phyloP scores from a whole-genome alignment of 1,140 invertebrate species.

The Hydropsyche tenuis region DNA sequence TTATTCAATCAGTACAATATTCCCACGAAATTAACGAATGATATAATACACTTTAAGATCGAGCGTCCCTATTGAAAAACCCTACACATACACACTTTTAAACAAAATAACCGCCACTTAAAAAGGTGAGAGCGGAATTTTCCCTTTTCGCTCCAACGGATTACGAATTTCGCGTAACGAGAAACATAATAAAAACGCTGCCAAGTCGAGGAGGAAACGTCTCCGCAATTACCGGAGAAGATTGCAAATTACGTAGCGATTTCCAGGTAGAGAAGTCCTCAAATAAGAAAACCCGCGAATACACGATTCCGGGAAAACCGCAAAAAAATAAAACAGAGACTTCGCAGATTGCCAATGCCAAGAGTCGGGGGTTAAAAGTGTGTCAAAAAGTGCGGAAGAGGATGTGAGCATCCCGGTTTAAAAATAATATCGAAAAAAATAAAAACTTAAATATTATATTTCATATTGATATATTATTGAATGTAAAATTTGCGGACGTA shows the following conservation, averaged over 20 bases:
- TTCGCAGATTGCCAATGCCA: slow-evolving; percentile 2
- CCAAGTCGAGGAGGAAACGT: no score
- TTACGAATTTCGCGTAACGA: no score
- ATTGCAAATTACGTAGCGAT: slow-evolving; percentile 9
- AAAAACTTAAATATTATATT: not conserved
- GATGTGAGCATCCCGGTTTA: no score
- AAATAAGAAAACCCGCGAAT: not conserved
- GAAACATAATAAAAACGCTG: no score
- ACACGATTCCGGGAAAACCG: not conserved
- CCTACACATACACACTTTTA: no score
- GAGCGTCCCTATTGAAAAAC: no score
- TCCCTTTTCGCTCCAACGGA: no score
- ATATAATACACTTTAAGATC: no score
- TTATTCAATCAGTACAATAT: no score
- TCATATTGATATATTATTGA: not conserved
- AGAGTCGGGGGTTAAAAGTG: slow-evolving; percentile 19
- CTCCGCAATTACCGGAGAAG: not conserved
- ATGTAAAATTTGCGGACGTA: not conserved
- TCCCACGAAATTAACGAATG: no score
- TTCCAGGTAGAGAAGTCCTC: not conserved
- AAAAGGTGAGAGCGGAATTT: no score
- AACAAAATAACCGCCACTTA: no score
- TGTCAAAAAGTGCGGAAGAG: slow-evolving; percentile 35
- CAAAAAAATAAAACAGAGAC: not conserved
- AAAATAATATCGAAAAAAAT: not conserved